Conservation (phyloP, 2,797 vertebrate genomes). For the Megaceryle alcyon region DNA sequence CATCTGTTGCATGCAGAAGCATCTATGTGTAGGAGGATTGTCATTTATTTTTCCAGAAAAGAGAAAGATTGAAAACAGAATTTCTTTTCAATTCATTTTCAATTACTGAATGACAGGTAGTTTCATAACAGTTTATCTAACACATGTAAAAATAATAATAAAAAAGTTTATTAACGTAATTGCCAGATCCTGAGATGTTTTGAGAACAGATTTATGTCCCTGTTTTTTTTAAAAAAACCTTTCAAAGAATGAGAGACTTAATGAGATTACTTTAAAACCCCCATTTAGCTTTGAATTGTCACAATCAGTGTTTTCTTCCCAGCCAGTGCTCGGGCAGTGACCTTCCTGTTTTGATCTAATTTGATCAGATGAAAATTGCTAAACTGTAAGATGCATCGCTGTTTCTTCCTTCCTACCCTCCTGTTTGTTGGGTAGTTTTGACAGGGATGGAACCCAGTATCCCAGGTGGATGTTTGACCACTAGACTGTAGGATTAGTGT, state of each 20-base stretch:
- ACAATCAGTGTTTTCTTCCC: neutral
- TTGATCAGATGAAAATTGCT: constrained; percentile 1
- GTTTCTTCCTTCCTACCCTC: neutral
- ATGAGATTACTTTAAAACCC: neutral
- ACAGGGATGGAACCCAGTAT: neutral
- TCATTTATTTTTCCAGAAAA: neutral
- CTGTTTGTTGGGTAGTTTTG: constrained; percentile 4
- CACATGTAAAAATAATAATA: neutral
- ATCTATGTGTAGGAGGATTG: neutral
- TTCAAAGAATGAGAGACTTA: neutral
- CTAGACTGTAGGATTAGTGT: constrained; percentile 30
- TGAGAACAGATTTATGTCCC: neutral
- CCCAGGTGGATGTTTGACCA: constrained; percentile 19
- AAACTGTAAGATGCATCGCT: neutral
- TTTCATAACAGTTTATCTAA: neutral
- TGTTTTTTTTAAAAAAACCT: neutral
- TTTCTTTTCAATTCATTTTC: neutral
- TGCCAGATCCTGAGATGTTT: neutral
- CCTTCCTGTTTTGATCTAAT: constrained; percentile 23
- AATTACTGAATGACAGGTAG: neutral
- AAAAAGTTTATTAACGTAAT: neutral
- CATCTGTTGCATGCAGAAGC: neutral
- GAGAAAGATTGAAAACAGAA: neutral
- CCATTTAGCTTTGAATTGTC: constrained; percentile 7
- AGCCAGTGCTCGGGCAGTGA: neutral